These are phyloP conservation scores for Novumbra hubbsi DNA, from an alignment of 2,797 vertebrate species.

Conservation along the genomic window DNA sequence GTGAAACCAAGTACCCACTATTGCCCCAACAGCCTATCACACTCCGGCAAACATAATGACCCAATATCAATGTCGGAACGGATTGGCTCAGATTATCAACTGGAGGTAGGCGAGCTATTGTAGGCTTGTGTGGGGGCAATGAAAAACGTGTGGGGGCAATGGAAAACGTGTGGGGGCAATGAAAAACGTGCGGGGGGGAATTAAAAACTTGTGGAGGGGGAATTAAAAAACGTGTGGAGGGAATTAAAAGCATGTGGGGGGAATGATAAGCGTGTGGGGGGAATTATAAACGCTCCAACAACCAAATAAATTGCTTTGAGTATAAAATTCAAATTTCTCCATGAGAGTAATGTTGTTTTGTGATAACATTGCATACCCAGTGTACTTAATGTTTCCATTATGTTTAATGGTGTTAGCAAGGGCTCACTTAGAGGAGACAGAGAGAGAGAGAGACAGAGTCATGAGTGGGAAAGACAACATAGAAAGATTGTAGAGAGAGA, in stretches of 20 bases:
- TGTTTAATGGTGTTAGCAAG: constrained; percentile 60
- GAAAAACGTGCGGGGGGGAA: constrained; percentile 37
- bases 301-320: constrained; percentile 42
- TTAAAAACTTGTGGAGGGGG: too few relatives aligned
- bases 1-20: constrained; percentile 24
- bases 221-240: too few relatives aligned
- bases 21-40: constrained; percentile 30
- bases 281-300: constrained; percentile 24
- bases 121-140: constrained; percentile 52
- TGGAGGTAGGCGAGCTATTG: constrained; percentile 46
- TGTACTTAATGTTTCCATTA: constrained; percentile 58
- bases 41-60: constrained; percentile 18
- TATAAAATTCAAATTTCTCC: constrained; percentile 54
- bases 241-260: constrained; percentile 44
- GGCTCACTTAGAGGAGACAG: constrained; percentile 39
- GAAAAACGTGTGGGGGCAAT: too few relatives aligned
- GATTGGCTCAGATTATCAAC: constrained; percentile 33
- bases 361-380: constrained; percentile 53
- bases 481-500: neutral
- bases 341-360: constrained; percentile 57
- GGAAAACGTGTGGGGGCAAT: constrained; percentile 45
- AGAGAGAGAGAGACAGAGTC: neutral
- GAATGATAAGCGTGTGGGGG: constrained; percentile 36
- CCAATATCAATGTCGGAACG: neutral
- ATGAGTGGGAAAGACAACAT: neutral